Base-by-base conservation (phyloP, 2,888 invertebrate genomes). In the Uloborus plumipes region DNA sequence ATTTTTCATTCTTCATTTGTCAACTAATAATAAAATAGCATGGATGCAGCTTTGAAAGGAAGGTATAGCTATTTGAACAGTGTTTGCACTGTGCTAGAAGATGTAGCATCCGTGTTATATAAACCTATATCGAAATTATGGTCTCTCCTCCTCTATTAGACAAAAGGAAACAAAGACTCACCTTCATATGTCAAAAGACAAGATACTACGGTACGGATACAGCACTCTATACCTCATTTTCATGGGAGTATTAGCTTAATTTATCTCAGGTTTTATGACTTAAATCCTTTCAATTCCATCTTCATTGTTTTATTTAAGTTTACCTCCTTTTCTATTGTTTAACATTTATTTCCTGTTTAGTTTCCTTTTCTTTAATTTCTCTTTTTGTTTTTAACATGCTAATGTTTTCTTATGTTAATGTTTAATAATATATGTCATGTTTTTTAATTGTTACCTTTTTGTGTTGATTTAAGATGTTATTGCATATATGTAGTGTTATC, bases 41-140 rank as follows among this genome's bases (percentile, higher is more conserved):
- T 80, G 80, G 80, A 80, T 80, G 69, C 69, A 70, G 70, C 74
- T 71, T 75, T 81, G 81, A 81, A 81, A 70, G 81, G 81, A 81
- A 81, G 81, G 81, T 81, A 81, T 81, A 75, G 81, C 81, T 81
- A 75, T 75, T 61, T 74, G 70, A 69, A 58, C 58, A 70, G 75
- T 81, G 71, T 70, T 49, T 53, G 80, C 80, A 74, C 78, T 81
- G 49, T 58, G 70, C 74, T 70, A 74, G 49, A 74, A 70, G 59
- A 81, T 81, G 58, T 70, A 75, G 58, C 70, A 70, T 81, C 81
- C 74, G 71, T 80, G 69, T 81, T 75, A 73, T 79, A 72, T 79
- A 73, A 70, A 70, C 75, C 75, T 81, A 49, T 81, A 81, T 70
- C 81, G 75, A 81, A 75, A 81, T 80, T 81, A 81, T 81, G 74